Percentiles rank a stretch among this genome's conserved stretches.
Conservation (phyloP, 2,888 invertebrate genomes). For the Mythimna lalbum region DNA sequence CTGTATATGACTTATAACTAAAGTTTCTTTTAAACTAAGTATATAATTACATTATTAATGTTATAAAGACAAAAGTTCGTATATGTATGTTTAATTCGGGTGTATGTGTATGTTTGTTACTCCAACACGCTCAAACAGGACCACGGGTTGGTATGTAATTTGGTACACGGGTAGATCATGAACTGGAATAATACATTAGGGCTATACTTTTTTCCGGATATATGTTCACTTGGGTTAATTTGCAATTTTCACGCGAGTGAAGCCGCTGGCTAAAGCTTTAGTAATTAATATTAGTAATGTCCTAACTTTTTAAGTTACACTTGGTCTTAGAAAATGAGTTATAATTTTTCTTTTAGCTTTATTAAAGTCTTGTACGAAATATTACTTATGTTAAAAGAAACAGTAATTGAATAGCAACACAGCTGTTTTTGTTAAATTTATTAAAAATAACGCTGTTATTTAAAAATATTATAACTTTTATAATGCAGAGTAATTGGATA, state of each 20-base stretch:
- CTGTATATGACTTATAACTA: too few species aligned
- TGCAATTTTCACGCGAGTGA: too few species aligned
- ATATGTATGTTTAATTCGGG: too few species aligned
- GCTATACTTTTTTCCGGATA: too few species aligned
- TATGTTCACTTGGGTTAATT: too few species aligned
- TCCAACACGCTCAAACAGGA: too few species aligned
- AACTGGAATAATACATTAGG: too few species aligned
- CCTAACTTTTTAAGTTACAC: slow-evolving; percentile 26
- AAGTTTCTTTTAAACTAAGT: background rate
- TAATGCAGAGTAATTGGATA: slow-evolving; percentile 1
- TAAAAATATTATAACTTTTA: slow-evolving; percentile 3
- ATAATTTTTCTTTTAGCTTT: slow-evolving; percentile 20
- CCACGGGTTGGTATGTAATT: too few species aligned
- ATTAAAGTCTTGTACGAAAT: slow-evolving; percentile 12
- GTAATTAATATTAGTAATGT: background rate
- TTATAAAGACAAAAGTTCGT: too few species aligned
- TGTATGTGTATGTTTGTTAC: too few species aligned
- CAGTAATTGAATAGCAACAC: slow-evolving; percentile 12
- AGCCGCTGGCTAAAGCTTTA: background rate
- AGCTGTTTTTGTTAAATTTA: slow-evolving; percentile 20
- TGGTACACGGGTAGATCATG: too few species aligned
- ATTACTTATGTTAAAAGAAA: slow-evolving; percentile 7
- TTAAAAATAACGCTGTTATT: slow-evolving; percentile 1
- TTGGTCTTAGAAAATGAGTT: slow-evolving; percentile 9
- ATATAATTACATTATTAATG: background rate